Percentiles rank a stretch among this genome's conserved stretches.
These are phyloP conservation scores for Gila robusta DNA, from an alignment of 2,797 vertebrate species.

Conservation along the genomic window DNA sequence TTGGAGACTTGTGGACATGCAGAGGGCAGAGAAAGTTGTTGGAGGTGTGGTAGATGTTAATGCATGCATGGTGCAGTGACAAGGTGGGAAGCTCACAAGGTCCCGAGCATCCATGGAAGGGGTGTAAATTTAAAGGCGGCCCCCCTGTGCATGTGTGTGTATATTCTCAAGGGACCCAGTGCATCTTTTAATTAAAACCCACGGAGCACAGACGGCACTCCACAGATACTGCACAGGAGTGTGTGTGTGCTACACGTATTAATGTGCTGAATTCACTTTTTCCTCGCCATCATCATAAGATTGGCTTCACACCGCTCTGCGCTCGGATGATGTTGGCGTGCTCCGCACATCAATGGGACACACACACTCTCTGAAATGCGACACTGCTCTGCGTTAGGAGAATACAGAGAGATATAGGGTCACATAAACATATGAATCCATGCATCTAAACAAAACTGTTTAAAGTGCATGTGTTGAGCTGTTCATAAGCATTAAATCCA, in stretches of 20 bases:
- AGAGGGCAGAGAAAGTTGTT: constrained; percentile 41
- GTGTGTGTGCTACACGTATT: constrained; percentile 20
- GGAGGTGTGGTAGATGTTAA: constrained; percentile 28
- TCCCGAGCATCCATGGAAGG: constrained; percentile 26
- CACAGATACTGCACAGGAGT: neutral
- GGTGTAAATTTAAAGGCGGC: constrained; percentile 30
- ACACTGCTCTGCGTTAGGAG: constrained; percentile 36
- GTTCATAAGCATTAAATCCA: neutral
- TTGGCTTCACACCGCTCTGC: constrained; percentile 54
- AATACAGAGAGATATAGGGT: constrained; percentile 25
- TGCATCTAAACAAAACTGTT: neutral
- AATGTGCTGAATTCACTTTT: constrained; percentile 53
- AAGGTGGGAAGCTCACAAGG: constrained; percentile 7
- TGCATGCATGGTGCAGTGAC: constrained; percentile 34
- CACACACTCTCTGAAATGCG: constrained; percentile 41
- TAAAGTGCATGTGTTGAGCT: neutral
- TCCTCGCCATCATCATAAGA: constrained; percentile 41
- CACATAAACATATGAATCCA: neutral
- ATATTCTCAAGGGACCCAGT: constrained; percentile 29
- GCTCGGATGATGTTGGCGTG: constrained; percentile 46
- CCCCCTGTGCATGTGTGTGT: constrained; percentile 14
- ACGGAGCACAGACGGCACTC: constrained; percentile 35
- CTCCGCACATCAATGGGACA: constrained; percentile 50
- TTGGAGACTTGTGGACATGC: neutral
- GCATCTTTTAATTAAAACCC: constrained; percentile 52